A percentile compares a stretch with the other conserved stretches of the same genome.
Evolutionary conservation across 2,888 invertebrate genomes (phyloP).

Genomic region (Eupeodes latifasciatus): DNA sequence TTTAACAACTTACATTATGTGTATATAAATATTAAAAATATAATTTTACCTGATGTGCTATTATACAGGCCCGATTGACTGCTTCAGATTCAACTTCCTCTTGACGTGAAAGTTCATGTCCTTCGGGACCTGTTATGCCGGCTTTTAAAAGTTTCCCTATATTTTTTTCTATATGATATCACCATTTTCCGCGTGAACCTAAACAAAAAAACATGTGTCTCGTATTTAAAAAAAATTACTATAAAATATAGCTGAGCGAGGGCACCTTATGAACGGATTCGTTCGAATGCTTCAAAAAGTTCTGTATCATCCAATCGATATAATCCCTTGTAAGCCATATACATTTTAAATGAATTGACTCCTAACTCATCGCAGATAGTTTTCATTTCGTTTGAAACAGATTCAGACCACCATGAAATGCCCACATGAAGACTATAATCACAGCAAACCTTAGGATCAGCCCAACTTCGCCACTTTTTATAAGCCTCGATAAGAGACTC

Average conservation of each 20-base stretch:
- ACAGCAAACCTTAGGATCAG: constrained; percentile 98
- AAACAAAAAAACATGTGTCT: constrained; percentile 56
- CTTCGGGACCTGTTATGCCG: constrained; percentile 97
- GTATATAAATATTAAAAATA: too few species aligned
- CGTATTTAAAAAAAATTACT: background rate
- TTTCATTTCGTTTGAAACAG: constrained; percentile 94
- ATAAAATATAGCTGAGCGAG: constrained; percentile 87
- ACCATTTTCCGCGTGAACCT: constrained; percentile 99
- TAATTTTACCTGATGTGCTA: constrained; percentile 93
- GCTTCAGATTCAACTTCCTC: constrained; percentile 99
- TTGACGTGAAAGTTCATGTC: constrained; percentile 95
- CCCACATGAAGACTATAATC: constrained; percentile 97
- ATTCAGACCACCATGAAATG: constrained; percentile 94
- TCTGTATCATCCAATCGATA: constrained; percentile 97
- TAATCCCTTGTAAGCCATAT: constrained; percentile 97
- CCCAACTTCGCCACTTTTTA: constrained; percentile 94
- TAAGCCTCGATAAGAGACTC: constrained; percentile 96
- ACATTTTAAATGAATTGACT: constrained; percentile 98
- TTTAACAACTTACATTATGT: too few species aligned
- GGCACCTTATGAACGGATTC: constrained; percentile 93
- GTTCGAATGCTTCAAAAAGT: constrained; percentile 92
- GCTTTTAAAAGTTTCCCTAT: constrained; percentile 92
- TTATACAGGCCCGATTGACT: constrained; percentile 95
- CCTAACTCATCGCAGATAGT: constrained; percentile 92
- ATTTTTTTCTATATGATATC: constrained; percentile 96